Evolutionary conservation across 2,797 vertebrate species (phyloP).

Genomic region (Graptemys geographica): DNA sequence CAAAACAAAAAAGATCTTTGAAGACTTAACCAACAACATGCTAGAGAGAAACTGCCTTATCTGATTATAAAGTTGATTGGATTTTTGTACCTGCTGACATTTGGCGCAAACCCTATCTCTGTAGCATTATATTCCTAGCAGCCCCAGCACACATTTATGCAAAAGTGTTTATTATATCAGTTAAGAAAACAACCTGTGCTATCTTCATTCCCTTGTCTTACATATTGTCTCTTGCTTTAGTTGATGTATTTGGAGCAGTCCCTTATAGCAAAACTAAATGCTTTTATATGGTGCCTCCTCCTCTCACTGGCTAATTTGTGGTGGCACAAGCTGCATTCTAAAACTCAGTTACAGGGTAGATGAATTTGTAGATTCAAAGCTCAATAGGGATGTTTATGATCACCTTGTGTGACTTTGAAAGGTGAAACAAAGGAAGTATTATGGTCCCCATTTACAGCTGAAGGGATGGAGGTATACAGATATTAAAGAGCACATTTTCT

Average conservation of each 20-base stretch:
- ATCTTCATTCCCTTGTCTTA: neutral
- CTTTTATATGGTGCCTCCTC: neutral
- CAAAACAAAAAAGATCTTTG: neutral
- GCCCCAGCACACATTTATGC: neutral
- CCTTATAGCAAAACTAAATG: neutral
- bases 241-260: neutral
- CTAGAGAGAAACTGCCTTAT: conserved; percentile 51
- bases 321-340: neutral
- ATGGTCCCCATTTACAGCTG: neutral
- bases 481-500: neutral
- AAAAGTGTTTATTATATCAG: conserved; percentile 30
- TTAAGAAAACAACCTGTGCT: conserved; percentile 39
- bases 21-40: conserved; percentile 24
- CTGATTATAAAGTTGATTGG: conserved; percentile 63
- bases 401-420: neutral
- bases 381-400: neutral
- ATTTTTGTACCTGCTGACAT: conserved; percentile 60
- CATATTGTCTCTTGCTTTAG: neutral
- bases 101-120: conserved; percentile 45
- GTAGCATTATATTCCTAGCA: conserved; percentile 41
- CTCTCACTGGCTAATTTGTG: too few species aligned
- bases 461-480: neutral
- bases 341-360: neutral
- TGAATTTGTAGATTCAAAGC: neutral
- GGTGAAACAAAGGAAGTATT: neutral